Percentiles rank a stretch among this genome's conserved stretches.
Evolutionary conservation across 2,888 invertebrate species (phyloP).

Genomic region (Rosalia funebris): DNA sequence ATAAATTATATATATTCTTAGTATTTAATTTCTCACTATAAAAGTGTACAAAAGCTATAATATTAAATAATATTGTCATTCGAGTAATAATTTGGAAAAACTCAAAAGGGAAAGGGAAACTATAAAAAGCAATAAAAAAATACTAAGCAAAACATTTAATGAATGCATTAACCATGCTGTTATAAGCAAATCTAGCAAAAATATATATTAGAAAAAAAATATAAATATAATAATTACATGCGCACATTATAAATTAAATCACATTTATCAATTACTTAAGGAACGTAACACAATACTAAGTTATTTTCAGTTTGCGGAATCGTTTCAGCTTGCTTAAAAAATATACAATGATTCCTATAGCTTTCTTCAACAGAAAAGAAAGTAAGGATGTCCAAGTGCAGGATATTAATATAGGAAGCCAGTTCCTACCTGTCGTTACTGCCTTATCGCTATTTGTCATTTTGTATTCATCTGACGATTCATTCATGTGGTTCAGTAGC

Average conservation of each 20-base stretch:
- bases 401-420: slow-evolving; percentile 57
- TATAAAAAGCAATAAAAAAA: slow-evolving; percentile 49
- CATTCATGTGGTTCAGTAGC: slow-evolving; percentile 70
- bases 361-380: slow-evolving; percentile 56
- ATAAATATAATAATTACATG: slow-evolving; percentile 27
- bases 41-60: no score
- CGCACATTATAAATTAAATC: slow-evolving; percentile 26
- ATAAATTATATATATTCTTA: no score
- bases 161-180: slow-evolving; percentile 54
- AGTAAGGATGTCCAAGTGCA: slow-evolving; percentile 57
- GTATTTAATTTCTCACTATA: no score
- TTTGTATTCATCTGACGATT: slow-evolving; percentile 58
- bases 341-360: slow-evolving; percentile 53
- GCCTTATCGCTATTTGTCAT: slow-evolving; percentile 57
- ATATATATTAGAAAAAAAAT: slow-evolving; percentile 33
- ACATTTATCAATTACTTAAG: slow-evolving; percentile 18
- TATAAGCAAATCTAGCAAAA: slow-evolving; percentile 47
- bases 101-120: slow-evolving; percentile 35
- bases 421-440: slow-evolving; percentile 61
- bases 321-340: slow-evolving; percentile 54
- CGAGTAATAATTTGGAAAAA: slow-evolving; percentile 23
- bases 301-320: slow-evolving; percentile 43
- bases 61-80: no score
- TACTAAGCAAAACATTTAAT: slow-evolving; percentile 52
- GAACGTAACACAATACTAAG: slow-evolving; percentile 23